Evolutionary conservation across 2,797 vertebrate genomes (phyloP).

Genomic region (Sciurus carolinensis): DNA sequence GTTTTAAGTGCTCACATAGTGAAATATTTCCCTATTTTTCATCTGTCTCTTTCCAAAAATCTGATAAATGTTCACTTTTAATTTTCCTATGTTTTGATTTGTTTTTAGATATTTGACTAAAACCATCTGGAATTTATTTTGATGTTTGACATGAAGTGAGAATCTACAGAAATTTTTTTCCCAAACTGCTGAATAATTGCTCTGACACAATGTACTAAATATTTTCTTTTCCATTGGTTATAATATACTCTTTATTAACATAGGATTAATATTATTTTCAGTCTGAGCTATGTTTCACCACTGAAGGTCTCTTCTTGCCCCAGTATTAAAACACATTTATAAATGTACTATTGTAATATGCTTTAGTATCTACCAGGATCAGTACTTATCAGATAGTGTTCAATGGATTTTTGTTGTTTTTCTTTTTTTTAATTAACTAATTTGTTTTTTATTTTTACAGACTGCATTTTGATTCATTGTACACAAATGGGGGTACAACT

Average conservation of each 20-base stretch:
- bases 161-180: not conserved
- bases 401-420: constrained; percentile 24
- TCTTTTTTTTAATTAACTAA: no score
- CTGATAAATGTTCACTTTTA: constrained; percentile 21
- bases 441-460: no score
- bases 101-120: not conserved
- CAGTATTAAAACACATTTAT: not conserved
- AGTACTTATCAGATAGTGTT: not conserved
- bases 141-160: not conserved
- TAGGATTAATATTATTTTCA: constrained; percentile 20
- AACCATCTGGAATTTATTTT: constrained; percentile 57
- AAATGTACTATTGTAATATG: not conserved
- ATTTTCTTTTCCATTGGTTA: not conserved
- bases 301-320: not conserved
- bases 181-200: constrained; percentile 19
- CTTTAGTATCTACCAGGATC: not conserved
- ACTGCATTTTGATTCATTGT: no score
- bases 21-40: constrained; percentile 36
- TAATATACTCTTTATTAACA: not conserved
- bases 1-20: not conserved
- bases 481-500: no score
- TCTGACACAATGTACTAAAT: not conserved
- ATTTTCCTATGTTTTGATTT: constrained; percentile 52
- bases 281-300: not conserved
- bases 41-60: not conserved